phyloP scores from a whole-genome alignment of 2,888 invertebrate species.

The Lordiphosa andalusiaca region DNA sequence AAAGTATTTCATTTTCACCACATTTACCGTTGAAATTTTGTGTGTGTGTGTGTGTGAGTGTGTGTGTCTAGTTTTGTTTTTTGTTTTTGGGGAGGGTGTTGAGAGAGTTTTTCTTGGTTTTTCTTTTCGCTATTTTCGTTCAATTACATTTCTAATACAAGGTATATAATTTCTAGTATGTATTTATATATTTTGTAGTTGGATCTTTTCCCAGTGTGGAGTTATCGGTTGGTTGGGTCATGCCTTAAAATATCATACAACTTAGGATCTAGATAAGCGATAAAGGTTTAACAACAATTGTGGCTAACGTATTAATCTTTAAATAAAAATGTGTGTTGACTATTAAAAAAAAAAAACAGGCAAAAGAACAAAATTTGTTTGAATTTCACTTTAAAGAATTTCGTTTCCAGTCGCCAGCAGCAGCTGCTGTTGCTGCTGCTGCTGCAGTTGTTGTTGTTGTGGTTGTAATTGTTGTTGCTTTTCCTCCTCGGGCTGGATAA shows the following conservation, averaged over 20 bases:
- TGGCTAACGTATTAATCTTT: slow-evolving; percentile 43
- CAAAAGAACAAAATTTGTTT: slow-evolving; percentile 10
- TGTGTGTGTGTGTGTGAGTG: slow-evolving; percentile 6
- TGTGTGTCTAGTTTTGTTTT: slow-evolving; percentile 2
- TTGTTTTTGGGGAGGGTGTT: slow-evolving; percentile 9
- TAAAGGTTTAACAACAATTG: slow-evolving; percentile 54
- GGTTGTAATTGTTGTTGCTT: too few relatives aligned
- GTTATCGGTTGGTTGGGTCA: slow-evolving; percentile 23
- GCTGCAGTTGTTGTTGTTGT: too few relatives aligned
- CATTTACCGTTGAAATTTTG: slow-evolving; percentile 42
- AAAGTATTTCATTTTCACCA: slow-evolving; percentile 49
- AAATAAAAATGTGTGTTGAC: slow-evolving; percentile 14
- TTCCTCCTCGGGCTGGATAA: slow-evolving; percentile 22
- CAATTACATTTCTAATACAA: slow-evolving; percentile 50
- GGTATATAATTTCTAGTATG: slow-evolving; percentile 34
- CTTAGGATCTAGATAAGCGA: slow-evolving; percentile 29
- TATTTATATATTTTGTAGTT: not conserved
- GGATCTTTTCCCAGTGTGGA: not conserved
- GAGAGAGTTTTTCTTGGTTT: slow-evolving; percentile 4
- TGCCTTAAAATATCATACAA: slow-evolving; percentile 51
- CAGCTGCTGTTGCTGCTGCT: not conserved
- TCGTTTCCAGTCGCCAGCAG: not conserved
- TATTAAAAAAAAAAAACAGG: slow-evolving; percentile 6
- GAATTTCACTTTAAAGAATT: slow-evolving; percentile 33
- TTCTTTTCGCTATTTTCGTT: slow-evolving; percentile 5